Conservation (phyloP, 92 coral and sea anemone genomes). For the Pocillopora grandis region DNA sequence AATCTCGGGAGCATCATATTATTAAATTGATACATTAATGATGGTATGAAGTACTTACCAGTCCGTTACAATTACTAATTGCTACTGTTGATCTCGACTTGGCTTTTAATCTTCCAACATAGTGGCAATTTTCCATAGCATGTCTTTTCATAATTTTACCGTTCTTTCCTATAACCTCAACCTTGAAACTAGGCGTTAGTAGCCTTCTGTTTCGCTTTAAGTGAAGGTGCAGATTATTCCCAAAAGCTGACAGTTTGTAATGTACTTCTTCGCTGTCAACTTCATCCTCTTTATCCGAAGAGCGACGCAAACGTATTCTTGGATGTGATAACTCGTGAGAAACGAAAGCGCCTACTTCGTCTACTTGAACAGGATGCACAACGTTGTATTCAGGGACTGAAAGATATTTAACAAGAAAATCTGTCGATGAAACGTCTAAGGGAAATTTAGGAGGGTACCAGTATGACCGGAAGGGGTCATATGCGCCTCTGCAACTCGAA, state of each 20-base stretch:
- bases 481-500: no score
- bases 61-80: constrained; percentile 84
- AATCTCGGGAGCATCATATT: background rate
- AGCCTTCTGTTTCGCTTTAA: constrained; percentile 83
- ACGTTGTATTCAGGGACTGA: constrained; percentile 92
- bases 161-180: constrained; percentile 81
- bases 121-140: constrained; percentile 87
- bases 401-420: background rate
- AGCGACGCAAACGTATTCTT: constrained; percentile 80
- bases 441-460: background rate
- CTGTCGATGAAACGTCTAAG: no score
- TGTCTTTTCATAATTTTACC: constrained; percentile 85
- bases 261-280: constrained; percentile 66
- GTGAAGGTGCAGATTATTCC: constrained; percentile 77
- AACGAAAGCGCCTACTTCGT: constrained; percentile 73
- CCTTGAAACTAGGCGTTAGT: constrained; percentile 78
- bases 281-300: constrained; percentile 23
- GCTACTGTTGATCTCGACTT: constrained; percentile 77
- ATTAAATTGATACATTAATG: background rate
- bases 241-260: constrained; percentile 87
- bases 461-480: no score
- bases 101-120: constrained; percentile 76
- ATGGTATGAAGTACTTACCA: constrained; percentile 62
- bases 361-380: constrained; percentile 79
- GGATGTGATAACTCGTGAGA: constrained; percentile 83